phyloP scores from a whole-genome alignment of 2,888 invertebrate genomes.

The Xestobium rufovillosum region DNA sequence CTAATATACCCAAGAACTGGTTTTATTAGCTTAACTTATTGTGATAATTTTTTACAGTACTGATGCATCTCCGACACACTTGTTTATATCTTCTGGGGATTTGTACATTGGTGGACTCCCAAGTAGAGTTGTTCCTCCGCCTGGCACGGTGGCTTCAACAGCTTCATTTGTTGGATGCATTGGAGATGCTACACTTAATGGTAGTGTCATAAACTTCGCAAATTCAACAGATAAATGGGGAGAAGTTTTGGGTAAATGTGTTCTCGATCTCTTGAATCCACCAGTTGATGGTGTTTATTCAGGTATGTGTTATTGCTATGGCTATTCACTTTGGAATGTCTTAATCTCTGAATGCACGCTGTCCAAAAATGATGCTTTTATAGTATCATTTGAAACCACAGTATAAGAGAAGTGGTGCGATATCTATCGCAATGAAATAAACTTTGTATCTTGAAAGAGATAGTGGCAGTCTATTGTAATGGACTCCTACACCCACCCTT shows the following conservation, averaged over 20 bases:
- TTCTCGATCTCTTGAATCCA: conserved; percentile 36
- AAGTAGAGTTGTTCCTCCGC: conserved; percentile 46
- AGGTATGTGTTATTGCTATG: conserved; percentile 27
- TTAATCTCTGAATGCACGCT: too few relatives aligned
- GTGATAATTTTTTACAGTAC: too few relatives aligned
- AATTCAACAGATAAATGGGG: conserved; percentile 53
- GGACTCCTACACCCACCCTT: too few relatives aligned
- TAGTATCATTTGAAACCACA: too few relatives aligned
- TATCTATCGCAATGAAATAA: too few relatives aligned
- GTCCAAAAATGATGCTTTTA: too few relatives aligned
- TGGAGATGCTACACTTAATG: conserved; percentile 86
- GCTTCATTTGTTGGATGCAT: conserved; percentile 82
- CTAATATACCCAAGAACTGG: too few relatives aligned
- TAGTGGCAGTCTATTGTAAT: too few relatives aligned
- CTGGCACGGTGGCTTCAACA: conserved; percentile 51
- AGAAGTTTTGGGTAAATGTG: conserved; percentile 56
- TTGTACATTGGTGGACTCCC: conserved; percentile 86
- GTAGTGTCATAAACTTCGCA: conserved; percentile 70
- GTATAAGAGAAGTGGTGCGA: too few relatives aligned
- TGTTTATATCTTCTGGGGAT: conserved; percentile 60
- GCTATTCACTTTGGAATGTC: too few relatives aligned
- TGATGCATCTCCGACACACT: conserved; percentile 46
- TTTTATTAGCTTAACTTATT: too few relatives aligned
- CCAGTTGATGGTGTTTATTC: conserved; percentile 32
- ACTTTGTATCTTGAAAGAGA: too few relatives aligned